Conservation (phyloP, 35 echinoderm and acorn worm genomes). For the Diadema setosum region DNA sequence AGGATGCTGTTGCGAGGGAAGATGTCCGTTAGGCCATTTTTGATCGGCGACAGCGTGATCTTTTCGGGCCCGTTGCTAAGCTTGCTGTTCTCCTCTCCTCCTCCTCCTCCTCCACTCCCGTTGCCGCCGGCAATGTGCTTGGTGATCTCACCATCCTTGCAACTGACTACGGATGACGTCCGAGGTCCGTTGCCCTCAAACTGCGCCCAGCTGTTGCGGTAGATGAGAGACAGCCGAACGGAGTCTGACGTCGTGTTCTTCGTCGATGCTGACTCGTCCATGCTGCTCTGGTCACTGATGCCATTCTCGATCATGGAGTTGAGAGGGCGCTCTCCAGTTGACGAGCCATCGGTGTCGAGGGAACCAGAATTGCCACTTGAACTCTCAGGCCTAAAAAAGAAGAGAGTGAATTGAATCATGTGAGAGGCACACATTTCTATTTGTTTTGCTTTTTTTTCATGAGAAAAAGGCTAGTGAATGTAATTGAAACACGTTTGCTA, state of each 20-base stretch:
- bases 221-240: not conserved
- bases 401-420: too few relatives aligned
- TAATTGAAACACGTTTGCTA: too few relatives aligned
- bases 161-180: not conserved
- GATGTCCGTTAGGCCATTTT: not conserved
- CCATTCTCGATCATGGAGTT: slow-evolving; percentile 26
- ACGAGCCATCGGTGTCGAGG: slow-evolving; percentile 38
- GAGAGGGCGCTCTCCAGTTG: not conserved
- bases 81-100: not conserved
- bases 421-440: too few relatives aligned
- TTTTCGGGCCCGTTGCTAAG: not conserved
- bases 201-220: slow-evolving; percentile 47
- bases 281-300: slow-evolving; percentile 59
- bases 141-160: not conserved
- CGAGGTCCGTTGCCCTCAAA: not conserved
- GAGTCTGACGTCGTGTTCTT: slow-evolving; percentile 24
- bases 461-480: too few relatives aligned
- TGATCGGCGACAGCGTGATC: not conserved
- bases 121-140: too few relatives aligned
- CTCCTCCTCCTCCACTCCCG: not conserved
- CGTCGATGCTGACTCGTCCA: slow-evolving; percentile 21
- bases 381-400: slow-evolving; percentile 17
- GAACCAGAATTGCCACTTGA: slow-evolving; percentile 40
- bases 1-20: not conserved
- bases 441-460: too few relatives aligned